Evolutionary conservation across 1,140 invertebrate genomes (phyloP), one percentile per base, ranked within the genome.

Genomic region (Musca domestica): DNA sequence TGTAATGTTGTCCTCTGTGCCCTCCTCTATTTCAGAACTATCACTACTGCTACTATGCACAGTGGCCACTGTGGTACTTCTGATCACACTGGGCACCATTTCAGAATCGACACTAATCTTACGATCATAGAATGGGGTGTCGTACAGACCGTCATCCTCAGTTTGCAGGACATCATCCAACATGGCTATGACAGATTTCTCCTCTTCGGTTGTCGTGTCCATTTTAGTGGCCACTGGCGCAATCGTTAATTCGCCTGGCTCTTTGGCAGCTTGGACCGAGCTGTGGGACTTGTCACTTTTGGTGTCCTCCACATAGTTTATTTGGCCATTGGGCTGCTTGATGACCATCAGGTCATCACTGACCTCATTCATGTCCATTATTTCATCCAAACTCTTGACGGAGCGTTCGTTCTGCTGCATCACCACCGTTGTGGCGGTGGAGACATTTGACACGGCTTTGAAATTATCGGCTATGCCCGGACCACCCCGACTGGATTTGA

Each of bases 81-180:
- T 76, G 12, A 79, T 79, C 1, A 78, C 74, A 67, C 78, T 74
- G 17, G 78, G 78, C 64, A 71, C 63, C 74, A 78, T 69, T 52
- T 80, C 78, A 0, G 78, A 80, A 41, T 78, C 78, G 19, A 78
- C 66, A 41, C 76, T 78, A 19, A 72, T 77, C 56, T 80, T 74
- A 0, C 78, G 71, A 54, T 64, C 25, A 47, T 61, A 69, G 54
- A 67, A 71, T 25, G 72, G 78, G 69, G 70, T 41, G 15, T 61
- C n/a, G 71, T 72, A 19, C 71, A 69, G 1, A 49, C 51, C 52
- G 5, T 47, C 63, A 14, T 79, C 78, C 52, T 76, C 76, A 0
- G 71, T 76, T n/a, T 81, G 71, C 3, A 81, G 71, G 7, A 81
- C 75, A 71, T 81, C 73, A 27, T 81, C 78, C 48, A 81, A 20